Base-by-base conservation (phyloP, 1,140 invertebrate genomes). In the Drosophila parvula region DNA sequence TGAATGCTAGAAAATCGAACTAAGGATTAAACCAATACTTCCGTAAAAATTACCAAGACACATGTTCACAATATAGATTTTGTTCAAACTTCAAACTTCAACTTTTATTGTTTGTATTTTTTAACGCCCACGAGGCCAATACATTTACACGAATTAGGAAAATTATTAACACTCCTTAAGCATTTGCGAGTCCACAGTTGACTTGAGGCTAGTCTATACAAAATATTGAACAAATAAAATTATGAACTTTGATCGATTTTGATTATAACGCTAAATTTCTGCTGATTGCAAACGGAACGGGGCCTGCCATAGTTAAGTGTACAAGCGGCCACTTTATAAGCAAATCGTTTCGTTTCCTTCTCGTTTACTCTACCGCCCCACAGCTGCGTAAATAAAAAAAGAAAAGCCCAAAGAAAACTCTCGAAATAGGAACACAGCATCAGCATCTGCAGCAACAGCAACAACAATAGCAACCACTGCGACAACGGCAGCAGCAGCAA, bases 331-430 rank as follows among this genome's bases (percentile, higher is more conserved):
- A 69, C 60, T 51, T 69, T 51, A 69, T 44, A 69, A 69, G 61
- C 61, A 65, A 69, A 65, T 22, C 36, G 65, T 69, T 64, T 65
- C 57, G 61, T 67, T 67, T 67, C 63, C 62, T 60, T 60, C 41
- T 68, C 62, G 63, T 69, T 71, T 71, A 43, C 40, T 48, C 43
- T 71, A 45, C 65, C 48, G 51, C 53, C 51, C 67, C 68, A 58
- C 65, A 71, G 68, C 68, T 71, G 68, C 30, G 65, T 71, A 47
- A 59, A 36, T 41, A 71, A 58, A 70, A 59, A 7, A 70, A 41
- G 3, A 22, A n/a, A 48, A 58, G 14, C 30, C 11, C 30, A 53
- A 59, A 71, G 65, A 59, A 45, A 48, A 44, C 43, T 41, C 45
- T 71, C 51, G 44, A 78, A 47, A 47, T 56, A 78, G 45, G 36